These are phyloP conservation scores for Gymnodraco acuticeps DNA, from an alignment of 2,797 vertebrate species.

Conservation along the genomic window DNA sequence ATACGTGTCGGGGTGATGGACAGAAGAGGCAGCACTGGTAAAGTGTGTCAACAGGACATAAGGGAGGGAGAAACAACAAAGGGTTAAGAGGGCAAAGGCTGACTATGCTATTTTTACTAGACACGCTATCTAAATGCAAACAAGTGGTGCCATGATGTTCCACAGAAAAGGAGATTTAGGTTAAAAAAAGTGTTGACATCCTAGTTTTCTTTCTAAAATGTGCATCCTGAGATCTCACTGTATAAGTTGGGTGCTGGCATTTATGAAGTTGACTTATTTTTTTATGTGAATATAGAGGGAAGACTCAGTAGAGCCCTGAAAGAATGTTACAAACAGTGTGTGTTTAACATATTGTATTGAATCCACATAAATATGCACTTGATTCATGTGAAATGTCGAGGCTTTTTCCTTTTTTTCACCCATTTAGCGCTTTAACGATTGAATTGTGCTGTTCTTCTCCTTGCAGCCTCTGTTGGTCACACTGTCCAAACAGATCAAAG, in stretches of 20 bases:
- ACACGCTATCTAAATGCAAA: background rate
- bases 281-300: background rate
- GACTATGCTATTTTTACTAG: slow-evolving; percentile 13
- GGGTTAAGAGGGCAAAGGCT: slow-evolving; percentile 23
- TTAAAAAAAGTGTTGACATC: background rate
- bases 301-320: background rate
- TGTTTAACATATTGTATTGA: background rate
- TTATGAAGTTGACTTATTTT: slow-evolving; percentile 9
- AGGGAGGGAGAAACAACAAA: slow-evolving; percentile 17
- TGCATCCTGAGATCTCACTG: background rate
- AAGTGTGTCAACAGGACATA: slow-evolving; percentile 15
- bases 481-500: slow-evolving; percentile 86
- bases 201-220: background rate
- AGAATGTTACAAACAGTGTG: background rate
- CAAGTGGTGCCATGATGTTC: background rate
- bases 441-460: slow-evolving; percentile 34
- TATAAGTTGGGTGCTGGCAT: background rate
- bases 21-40: background rate
- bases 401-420: background rate
- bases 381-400: background rate
- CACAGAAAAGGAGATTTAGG: background rate
- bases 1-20: background rate
- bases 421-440: background rate
- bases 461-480: slow-evolving; percentile 69
- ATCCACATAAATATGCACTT: background rate